Percentiles rank a stretch among this genome's conserved stretches.
Evolutionary conservation across 1,140 invertebrate genomes (phyloP).

Genomic region (Halyomorpha halys): DNA sequence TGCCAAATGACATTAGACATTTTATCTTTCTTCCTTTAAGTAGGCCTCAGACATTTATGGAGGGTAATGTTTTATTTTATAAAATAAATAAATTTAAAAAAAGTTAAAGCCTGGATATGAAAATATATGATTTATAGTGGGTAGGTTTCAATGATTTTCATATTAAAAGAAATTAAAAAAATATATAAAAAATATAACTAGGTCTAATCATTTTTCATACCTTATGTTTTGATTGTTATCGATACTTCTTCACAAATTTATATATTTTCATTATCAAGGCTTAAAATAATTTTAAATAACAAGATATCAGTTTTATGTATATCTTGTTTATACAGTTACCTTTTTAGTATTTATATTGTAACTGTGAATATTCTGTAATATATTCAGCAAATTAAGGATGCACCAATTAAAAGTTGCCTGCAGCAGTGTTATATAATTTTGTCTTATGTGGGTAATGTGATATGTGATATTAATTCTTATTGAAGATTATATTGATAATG

Average conservation of each 20-base stretch:
- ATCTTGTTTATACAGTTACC: constrained; percentile 27
- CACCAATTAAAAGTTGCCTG: constrained; percentile 27
- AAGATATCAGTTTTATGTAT: constrained; percentile 27
- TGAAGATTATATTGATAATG: constrained; percentile 16
- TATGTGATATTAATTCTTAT: constrained; percentile 21
- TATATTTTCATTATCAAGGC: constrained; percentile 13
- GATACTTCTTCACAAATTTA: not conserved
- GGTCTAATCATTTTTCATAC: too few relatives aligned
- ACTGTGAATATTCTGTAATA: constrained; percentile 23
- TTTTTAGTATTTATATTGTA: constrained; percentile 28
- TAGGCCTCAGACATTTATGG: constrained; percentile 24
- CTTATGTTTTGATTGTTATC: too few relatives aligned
- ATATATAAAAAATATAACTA: too few relatives aligned
- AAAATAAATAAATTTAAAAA: constrained; percentile 16
- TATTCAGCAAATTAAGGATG: constrained; percentile 21
- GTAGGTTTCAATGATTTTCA: not conserved
- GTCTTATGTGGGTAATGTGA: constrained; percentile 16
- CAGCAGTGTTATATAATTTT: constrained; percentile 21
- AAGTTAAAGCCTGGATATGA: constrained; percentile 15
- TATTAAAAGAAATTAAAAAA: not conserved
- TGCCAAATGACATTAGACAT: constrained; percentile 23
- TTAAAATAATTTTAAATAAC: constrained; percentile 16
- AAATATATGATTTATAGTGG: constrained; percentile 9
- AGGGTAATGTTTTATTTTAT: constrained; percentile 15
- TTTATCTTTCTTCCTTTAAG: constrained; percentile 26